Base-by-base conservation (phyloP, 1,140 invertebrate genomes). In the Drosophila ambigua region DNA sequence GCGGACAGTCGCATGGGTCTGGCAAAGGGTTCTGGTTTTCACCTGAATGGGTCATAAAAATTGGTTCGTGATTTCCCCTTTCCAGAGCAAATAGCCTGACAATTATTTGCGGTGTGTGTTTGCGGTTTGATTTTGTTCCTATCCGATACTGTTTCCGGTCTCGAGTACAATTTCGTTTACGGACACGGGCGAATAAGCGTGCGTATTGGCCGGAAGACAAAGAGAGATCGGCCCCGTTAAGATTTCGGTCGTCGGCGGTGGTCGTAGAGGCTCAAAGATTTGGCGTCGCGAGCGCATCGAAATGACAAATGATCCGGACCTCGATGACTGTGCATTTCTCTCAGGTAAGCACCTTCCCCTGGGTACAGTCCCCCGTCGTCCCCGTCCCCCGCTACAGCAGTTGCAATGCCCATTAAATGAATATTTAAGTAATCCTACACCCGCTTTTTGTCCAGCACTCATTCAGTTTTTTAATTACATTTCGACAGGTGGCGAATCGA, bases 271-370 rank as follows among this genome's bases (percentile, higher is more conserved):
- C 64, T 81, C 91, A 15, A 92, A 88, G 85, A 90, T 92, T 91
- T 92, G 91, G 91, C 90, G 91, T 77, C 91, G 91, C 77, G 91
- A 92, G 85, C 82, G 91, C 58, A 92, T 92, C 85, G 91, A 92
- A 84, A 92, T 92, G 91, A 92, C 91, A 87, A 91, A 95, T 92
- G 97, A 98, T 90, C 96, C 97, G 92, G 97, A 98, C 94, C 95
- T 98, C 79, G 97, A 98, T 92, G 97, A 98, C 93, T 97, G 97
- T 83, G 97, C 97, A 39, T 98, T 98, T 93, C 93, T 98, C 90
- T 97, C 97, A 94, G 97, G 97, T 97, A 92, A 87, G 57, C 35
- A 4, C 4, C 35, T 2, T 13, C 35, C 2, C 11, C 13, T 5
- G 35, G 35, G 35, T 39, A 13, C 35, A 39, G 35, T 39, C 2